Percentiles rank a stretch among this genome's conserved stretches.
phyloP scores from a whole-genome alignment of 2,113 vertebrate genomes.

The Sylvia atricapilla region DNA sequence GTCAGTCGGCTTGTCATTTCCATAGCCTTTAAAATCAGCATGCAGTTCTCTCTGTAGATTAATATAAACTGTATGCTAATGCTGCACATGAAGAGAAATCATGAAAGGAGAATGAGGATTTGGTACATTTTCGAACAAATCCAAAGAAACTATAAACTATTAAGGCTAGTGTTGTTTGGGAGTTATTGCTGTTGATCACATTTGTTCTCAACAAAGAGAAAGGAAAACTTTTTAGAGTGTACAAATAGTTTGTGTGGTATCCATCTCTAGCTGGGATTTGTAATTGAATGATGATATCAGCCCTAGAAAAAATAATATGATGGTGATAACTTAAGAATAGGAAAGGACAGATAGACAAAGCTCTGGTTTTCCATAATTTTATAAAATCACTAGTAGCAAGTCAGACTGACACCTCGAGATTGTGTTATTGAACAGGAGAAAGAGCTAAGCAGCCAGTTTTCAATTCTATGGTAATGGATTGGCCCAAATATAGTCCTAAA shows the following conservation, averaged over 20 bases:
- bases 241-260: not conserved
- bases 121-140: not conserved
- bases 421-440: not conserved
- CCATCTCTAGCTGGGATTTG: not conserved
- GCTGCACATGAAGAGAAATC: not conserved
- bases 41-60: not conserved
- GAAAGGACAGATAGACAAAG: not conserved
- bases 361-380: not conserved
- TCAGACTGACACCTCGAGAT: not conserved
- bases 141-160: not conserved
- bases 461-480: not conserved
- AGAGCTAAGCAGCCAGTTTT: not conserved
- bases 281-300: not conserved
- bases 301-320: not conserved
- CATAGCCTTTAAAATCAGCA: not conserved
- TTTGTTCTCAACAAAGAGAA: not conserved
- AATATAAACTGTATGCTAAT: not conserved
- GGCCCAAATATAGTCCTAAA: not conserved
- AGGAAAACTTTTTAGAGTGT: not conserved
- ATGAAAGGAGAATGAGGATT: not conserved
- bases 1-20: not conserved
- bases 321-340: not conserved
- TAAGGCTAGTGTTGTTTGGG: not conserved
- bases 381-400: not conserved
- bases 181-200: not conserved